Conservation (phyloP, 2,797 vertebrate genomes). For the Potorous gilbertii region DNA sequence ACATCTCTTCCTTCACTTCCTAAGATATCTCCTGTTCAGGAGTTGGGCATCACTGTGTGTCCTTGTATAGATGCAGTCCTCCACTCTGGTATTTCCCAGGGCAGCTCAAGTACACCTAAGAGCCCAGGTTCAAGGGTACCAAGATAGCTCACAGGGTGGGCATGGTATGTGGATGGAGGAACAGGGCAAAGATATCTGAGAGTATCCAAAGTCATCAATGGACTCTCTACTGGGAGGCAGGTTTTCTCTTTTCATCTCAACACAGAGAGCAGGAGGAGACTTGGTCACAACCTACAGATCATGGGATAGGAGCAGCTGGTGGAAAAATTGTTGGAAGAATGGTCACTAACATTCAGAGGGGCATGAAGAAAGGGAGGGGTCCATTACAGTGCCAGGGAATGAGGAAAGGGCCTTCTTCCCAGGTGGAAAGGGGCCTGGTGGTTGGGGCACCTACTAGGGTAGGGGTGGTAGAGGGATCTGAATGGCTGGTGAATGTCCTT, state of each 20-base stretch:
- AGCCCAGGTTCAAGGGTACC: neutral
- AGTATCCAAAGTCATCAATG: neutral
- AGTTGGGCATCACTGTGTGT: neutral
- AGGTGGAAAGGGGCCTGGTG: neutral
- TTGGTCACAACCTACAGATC: neutral
- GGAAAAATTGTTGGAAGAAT: neutral
- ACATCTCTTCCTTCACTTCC: too few relatives aligned
- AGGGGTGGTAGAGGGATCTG: neutral
- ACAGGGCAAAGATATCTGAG: too few relatives aligned
- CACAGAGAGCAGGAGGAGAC: neutral
- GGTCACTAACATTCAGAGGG: neutral
- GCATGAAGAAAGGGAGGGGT: neutral
- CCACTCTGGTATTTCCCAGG: neutral
- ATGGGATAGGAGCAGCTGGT: neutral
- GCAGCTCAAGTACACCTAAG: neutral
- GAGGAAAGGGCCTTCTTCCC: neutral
- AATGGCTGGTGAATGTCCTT: neutral
- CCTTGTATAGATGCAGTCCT: neutral
- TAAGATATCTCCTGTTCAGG: constrained; percentile 28
- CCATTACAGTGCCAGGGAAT: neutral
- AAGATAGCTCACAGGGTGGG: neutral
- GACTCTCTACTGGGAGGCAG: neutral
- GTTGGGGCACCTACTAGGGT: neutral
- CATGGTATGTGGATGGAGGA: neutral
- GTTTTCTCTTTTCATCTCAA: neutral